Base-by-base conservation (phyloP, 2,113 vertebrate species). In the Myotis brandtii region DNA sequence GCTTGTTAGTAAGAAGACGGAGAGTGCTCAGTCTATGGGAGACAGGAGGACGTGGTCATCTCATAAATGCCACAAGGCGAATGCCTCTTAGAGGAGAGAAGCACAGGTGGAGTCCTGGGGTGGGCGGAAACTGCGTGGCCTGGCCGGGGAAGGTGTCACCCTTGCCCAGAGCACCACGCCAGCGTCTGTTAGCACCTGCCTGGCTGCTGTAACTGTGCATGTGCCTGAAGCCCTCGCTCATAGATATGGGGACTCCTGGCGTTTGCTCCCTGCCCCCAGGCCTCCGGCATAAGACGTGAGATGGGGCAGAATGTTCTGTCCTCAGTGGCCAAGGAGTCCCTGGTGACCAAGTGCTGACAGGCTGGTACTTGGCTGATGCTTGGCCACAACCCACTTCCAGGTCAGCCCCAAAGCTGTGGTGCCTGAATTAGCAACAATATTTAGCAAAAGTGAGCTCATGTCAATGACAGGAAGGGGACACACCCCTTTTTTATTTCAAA, bases 391-490 rank as follows among this genome's bases (percentile, higher is more conserved):
- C 32, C 89, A 30, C 40, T 25, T 93, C 94, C 56, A 95, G 46
- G 62, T 32, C 72, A 83, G 20, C 77, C 54, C 84, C 93, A 83
- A 87, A 94, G 83, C 12, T 9, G 5, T 69, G 96, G 80, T 23
- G 0, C 54, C 59, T 75, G 88, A 97, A 90, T 93, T 93, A 92
- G 77, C 91, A 59, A 18, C 14, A 87, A 12, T 90, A 96, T 93
- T 97, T 96, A 97, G 90, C 59, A 92, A 97, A 97, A 97, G 89
- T 73, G 14, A 89, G 70, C 90, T 91, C 83, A 96, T 0, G 12
- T 27, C 59, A 79, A 95, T 3, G 34, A 84, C 89, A 64, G 86
- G 43, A 96, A 95, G 40, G 48, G 93, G 43, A 80, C 32, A n/a
- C 17, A 75, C 34, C 82, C 83, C 86, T 43, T 91, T 91, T 87